Evolutionary conservation across 2,888 invertebrate species (phyloP).

Genomic region (Eumacrocentrus americanus): DNA sequence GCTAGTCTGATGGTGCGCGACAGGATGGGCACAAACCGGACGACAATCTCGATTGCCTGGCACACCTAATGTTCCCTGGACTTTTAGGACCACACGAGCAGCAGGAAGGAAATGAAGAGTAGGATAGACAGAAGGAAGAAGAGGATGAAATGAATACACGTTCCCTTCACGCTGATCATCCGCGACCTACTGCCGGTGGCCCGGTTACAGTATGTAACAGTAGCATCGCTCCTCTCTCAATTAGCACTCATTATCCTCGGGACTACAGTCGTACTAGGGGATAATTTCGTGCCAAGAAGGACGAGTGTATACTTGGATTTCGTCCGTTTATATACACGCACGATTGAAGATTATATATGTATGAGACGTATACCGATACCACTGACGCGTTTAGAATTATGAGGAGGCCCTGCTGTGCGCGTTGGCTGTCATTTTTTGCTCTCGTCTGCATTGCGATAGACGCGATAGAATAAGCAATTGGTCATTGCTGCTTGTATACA

Average conservation of each 20-base stretch:
- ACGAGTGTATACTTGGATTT: slow-evolving; percentile 15
- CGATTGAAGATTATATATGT: neutral
- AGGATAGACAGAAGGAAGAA: neutral
- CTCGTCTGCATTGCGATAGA: neutral
- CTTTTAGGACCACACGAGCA: neutral
- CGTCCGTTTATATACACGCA: neutral
- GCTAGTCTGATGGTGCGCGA: neutral
- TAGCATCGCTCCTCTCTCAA: slow-evolving; percentile 29
- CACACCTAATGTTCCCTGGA: neutral
- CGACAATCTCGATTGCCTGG: neutral
- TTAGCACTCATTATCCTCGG: slow-evolving; percentile 32
- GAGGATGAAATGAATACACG: neutral
- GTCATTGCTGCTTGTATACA: neutral
- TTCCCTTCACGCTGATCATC: slow-evolving; percentile 16
- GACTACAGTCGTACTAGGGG: slow-evolving; percentile 1
- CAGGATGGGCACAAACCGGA: slow-evolving; percentile 19
- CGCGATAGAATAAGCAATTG: neutral
- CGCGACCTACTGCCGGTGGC: slow-evolving; percentile 26
- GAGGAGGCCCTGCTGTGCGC: slow-evolving; percentile 4
- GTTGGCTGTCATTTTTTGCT: neutral
- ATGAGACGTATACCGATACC: neutral
- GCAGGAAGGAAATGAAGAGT: neutral
- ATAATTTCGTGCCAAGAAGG: slow-evolving; percentile 9
- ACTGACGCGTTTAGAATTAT: slow-evolving; percentile 13
- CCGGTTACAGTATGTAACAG: slow-evolving; percentile 1